phyloP scores from a whole-genome alignment of 2,113 vertebrate species.

The Petromus typicus region DNA sequence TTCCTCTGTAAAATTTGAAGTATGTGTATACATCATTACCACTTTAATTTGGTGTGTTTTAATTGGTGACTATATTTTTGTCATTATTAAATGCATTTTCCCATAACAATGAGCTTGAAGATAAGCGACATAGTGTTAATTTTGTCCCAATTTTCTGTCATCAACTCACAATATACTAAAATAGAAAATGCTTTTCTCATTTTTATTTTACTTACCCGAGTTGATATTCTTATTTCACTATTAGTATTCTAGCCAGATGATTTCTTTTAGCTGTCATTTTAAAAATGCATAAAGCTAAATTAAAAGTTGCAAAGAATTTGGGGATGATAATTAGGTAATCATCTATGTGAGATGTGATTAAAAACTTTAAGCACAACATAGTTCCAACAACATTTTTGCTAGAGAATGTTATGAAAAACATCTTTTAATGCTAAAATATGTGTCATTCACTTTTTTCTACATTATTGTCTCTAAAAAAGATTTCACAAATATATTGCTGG shows the following conservation, averaged over 20 bases:
- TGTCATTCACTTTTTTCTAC: background rate
- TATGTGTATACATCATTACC: background rate
- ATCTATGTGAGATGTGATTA: constrained; percentile 73
- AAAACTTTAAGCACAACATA: constrained; percentile 72
- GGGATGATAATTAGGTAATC: constrained; percentile 80
- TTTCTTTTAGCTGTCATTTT: constrained; percentile 81
- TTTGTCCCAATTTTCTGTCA: constrained; percentile 28
- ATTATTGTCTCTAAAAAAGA: background rate
- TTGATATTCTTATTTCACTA: constrained; percentile 64
- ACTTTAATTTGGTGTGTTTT: background rate
- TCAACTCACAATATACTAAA: constrained; percentile 48
- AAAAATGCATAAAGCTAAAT: constrained; percentile 86
- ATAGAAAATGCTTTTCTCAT: constrained; percentile 70
- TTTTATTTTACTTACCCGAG: constrained; percentile 53
- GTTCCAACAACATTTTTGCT: constrained; percentile 46
- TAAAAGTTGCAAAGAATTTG: constrained; percentile 81
- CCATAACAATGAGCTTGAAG: background rate
- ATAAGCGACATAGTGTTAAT: background rate
- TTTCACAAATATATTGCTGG: background rate
- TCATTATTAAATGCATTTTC: background rate
- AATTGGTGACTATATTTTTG: constrained; percentile 28
- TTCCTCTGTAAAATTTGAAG: background rate
- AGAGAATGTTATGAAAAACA: constrained; percentile 1
- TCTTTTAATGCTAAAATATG: background rate
- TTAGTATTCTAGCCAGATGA: constrained; percentile 75